These are phyloP conservation scores for Manis pentadactyla DNA, from an alignment of 2,797 vertebrate species.

Conservation along the genomic window DNA sequence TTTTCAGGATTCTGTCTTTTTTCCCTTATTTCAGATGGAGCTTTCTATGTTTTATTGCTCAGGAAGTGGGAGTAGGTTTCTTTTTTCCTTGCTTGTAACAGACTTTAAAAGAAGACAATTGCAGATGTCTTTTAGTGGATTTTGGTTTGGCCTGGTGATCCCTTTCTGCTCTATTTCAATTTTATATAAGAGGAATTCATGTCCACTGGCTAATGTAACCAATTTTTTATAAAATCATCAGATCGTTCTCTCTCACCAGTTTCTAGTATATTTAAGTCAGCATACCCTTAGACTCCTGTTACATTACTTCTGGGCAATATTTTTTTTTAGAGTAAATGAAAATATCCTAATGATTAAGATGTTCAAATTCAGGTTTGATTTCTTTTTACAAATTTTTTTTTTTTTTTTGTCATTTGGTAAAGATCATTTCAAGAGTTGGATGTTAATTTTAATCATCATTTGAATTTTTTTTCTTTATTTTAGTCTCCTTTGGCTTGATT, in stretches of 20 bases:
- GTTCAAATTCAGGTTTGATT: not conserved
- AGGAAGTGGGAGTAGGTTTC: not conserved
- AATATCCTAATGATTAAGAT: not conserved
- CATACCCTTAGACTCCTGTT: not conserved
- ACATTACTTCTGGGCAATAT: not conserved
- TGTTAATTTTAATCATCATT: slow-evolving; percentile 23
- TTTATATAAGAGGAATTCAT: slow-evolving; percentile 65
- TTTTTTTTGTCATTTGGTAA: not conserved
- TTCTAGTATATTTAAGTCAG: slow-evolving; percentile 29
- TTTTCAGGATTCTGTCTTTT: slow-evolving; percentile 37
- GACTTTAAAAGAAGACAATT: slow-evolving; percentile 54
- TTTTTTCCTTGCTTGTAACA: slow-evolving; percentile 49
- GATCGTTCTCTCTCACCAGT: not conserved
- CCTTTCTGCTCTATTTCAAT: slow-evolving; percentile 64
- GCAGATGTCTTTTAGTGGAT: slow-evolving; percentile 52
- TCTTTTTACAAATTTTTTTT: too few relatives aligned
- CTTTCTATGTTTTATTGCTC: slow-evolving; percentile 55
- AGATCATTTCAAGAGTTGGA: not conserved
- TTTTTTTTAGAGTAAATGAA: not conserved
- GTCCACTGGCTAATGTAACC: slow-evolving; percentile 38
- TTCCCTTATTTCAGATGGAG: not conserved
- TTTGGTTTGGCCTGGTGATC: slow-evolving; percentile 51
- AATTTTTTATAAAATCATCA: slow-evolving; percentile 52
- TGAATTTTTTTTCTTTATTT: not conserved
- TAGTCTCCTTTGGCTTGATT: slow-evolving; percentile 11